Conservation (phyloP, 2,888 invertebrate species). For the Scaptomyza reducta region DNA sequence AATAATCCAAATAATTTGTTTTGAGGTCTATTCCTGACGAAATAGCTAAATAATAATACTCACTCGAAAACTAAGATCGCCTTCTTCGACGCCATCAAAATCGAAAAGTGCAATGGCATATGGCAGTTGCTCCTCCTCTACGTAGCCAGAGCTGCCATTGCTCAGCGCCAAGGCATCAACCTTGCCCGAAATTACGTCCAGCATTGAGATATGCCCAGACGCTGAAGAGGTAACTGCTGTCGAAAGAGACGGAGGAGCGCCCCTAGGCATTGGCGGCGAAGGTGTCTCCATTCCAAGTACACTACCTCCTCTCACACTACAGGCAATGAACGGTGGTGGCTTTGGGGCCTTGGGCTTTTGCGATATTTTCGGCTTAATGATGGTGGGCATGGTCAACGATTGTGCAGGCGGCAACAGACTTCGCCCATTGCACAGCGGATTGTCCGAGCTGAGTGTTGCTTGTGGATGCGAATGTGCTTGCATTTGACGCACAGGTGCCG, state of each 20-base stretch:
- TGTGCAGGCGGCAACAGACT: conserved; percentile 84
- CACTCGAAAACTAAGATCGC: conserved; percentile 92
- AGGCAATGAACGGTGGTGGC: conserved; percentile 69
- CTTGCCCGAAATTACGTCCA: conserved; percentile 82
- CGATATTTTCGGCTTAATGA: conserved; percentile 86
- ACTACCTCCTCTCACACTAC: conserved; percentile 29
- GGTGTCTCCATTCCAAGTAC: conserved; percentile 78
- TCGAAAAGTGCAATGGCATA: conserved; percentile 92
- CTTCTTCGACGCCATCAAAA: conserved; percentile 89
- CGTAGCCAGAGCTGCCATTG: conserved; percentile 59
- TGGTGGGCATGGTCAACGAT: conserved; percentile 88
- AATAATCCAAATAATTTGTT: background rate
- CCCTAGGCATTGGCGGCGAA: conserved; percentile 91
- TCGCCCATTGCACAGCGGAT: conserved; percentile 85
- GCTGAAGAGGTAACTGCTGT: conserved; percentile 75
- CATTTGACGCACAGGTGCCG: conserved; percentile 82
- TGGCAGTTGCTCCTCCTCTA: conserved; percentile 85
- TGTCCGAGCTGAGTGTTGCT: conserved; percentile 84
- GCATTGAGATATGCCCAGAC: conserved; percentile 71
- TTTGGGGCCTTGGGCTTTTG: conserved; percentile 83
- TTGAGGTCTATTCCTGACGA: background rate
- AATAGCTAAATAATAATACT: conserved; percentile 74
- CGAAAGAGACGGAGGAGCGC: conserved; percentile 90
- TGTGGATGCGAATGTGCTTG: conserved; percentile 24
- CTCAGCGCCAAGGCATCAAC: conserved; percentile 78